phyloP scores from a whole-genome alignment of 92 coral and sea anemone species.

The Micromussa lordhowensis region DNA sequence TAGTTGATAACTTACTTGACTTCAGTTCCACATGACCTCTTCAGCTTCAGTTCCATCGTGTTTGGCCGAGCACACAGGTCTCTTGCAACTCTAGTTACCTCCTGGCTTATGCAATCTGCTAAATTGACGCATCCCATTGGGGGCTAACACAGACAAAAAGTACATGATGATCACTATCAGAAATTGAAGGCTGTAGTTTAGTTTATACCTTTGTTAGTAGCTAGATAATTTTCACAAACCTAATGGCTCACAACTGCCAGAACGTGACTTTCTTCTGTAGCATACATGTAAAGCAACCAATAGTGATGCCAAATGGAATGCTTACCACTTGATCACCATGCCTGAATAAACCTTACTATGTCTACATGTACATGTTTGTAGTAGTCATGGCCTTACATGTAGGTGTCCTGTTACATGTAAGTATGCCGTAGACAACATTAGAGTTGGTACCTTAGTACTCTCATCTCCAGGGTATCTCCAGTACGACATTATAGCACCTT shows the following conservation, averaged over 20 bases:
- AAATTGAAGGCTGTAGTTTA: not conserved
- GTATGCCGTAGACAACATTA: not conserved
- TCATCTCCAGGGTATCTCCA: slow-evolving; percentile 99
- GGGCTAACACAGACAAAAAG: slow-evolving; percentile 57
- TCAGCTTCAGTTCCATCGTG: slow-evolving; percentile 90
- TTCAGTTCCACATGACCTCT: slow-evolving; percentile 73
- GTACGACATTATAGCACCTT: slow-evolving; percentile 84
- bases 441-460: slow-evolving; percentile 74
- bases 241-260: no score
- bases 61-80: slow-evolving; percentile 98
- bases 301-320: no score
- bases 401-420: no score
- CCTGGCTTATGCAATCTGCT: slow-evolving; percentile 76
- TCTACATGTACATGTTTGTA: no score
- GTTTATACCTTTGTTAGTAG: no score
- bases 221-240: no score
- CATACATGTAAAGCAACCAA: no score
- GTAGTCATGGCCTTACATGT: no score
- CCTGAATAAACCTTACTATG: no score
- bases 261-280: no score
- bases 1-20: slow-evolving; percentile 68
- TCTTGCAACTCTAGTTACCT: slow-evolving; percentile 87
- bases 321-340: no score
- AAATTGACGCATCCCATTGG: slow-evolving; percentile 86
- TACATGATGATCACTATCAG: not conserved